Evolutionary conservation across 2,797 vertebrate species (phyloP), one percentile per base, ranked within the genome.

Genomic region (Loriculus beryllinus): DNA sequence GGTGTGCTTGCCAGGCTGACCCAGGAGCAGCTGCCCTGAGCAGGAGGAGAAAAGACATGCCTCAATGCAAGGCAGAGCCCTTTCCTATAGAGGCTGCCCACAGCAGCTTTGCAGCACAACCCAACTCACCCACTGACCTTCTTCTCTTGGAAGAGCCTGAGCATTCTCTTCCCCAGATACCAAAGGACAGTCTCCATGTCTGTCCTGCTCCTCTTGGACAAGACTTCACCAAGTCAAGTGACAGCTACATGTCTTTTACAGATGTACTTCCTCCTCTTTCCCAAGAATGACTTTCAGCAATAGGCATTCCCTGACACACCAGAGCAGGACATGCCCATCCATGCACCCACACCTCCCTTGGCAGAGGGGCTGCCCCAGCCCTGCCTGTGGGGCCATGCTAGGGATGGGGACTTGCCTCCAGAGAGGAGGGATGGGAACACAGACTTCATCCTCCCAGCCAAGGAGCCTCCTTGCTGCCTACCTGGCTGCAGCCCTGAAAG

Each of bases 391-490:
- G 25, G 63, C 47, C 2, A 0, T 6, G 21, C 12, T 3, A 29
- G 43, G 59, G 47, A 65, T 6, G 25, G 35, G 33, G 26, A 92
- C 21, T 67, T 68, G 45, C 40, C n/a, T 63, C 6, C 0, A 3
- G 69, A 92, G 14, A 23, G 75, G 35, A 78, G 20, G 17, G 62
- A 33, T 71, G 42, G 39, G 68, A 92, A 15, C 72, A 80, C 4
- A 2, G 51, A 16, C 42, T 75, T 40, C 64, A 11, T 82, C 31
- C 33, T 85, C 31, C 40, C 39, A 92, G 64, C 29, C 42, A 89
- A 62, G 83, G 71, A 92, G 48, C 71, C 71, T 92, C 86, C 67
- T 72, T 62, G 31, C 62, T 40, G 37, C 87, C 84, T 81, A 87
- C 83, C 86, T 91, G 84, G 71, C 57, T 81, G n/a, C 72, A 83